A percentile compares a stretch with the other conserved stretches of the same genome.
Evolutionary conservation across 2,797 vertebrate genomes (phyloP).

Genomic region (Siniperca undulata): DNA sequence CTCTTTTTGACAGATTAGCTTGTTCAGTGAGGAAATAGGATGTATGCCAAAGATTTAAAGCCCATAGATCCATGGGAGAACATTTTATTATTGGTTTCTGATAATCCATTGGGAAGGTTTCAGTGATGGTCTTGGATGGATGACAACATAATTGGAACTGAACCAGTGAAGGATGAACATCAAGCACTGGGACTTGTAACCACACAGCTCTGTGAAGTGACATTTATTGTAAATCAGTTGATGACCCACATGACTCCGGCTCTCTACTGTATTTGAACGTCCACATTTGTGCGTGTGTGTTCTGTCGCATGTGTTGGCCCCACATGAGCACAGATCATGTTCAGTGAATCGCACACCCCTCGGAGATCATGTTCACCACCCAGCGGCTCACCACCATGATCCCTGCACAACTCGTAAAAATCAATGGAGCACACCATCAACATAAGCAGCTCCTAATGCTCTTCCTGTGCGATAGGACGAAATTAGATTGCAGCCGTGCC

Average conservation of each 20-base stretch:
- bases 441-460: slow-evolving; percentile 83
- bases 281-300: slow-evolving; percentile 9
- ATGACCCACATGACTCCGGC: slow-evolving; percentile 9
- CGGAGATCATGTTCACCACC: slow-evolving; percentile 69
- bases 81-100: slow-evolving; percentile 61
- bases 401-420: slow-evolving; percentile 77
- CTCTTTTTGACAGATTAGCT: slow-evolving; percentile 23
- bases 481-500: slow-evolving; percentile 86
- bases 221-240: slow-evolving; percentile 43
- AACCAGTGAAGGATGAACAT: slow-evolving; percentile 43
- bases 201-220: slow-evolving; percentile 30
- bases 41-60: slow-evolving; percentile 37
- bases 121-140: slow-evolving; percentile 31
- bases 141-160: slow-evolving; percentile 50
- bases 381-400: slow-evolving; percentile 57
- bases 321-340: slow-evolving; percentile 50
- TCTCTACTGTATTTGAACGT: slow-evolving; percentile 35
- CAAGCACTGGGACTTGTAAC: slow-evolving; percentile 30
- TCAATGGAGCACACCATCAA: slow-evolving; percentile 84
- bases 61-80: slow-evolving; percentile 28
- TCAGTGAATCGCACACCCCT: slow-evolving; percentile 56
- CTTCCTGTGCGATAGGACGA: slow-evolving; percentile 84
- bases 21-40: slow-evolving; percentile 27
- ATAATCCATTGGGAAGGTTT: slow-evolving; percentile 63
- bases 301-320: slow-evolving; percentile 38